Percentiles rank a stretch among this genome's conserved stretches.
Conservation (phyloP, 2,888 invertebrate genomes). For the Agonopterix arenella region DNA sequence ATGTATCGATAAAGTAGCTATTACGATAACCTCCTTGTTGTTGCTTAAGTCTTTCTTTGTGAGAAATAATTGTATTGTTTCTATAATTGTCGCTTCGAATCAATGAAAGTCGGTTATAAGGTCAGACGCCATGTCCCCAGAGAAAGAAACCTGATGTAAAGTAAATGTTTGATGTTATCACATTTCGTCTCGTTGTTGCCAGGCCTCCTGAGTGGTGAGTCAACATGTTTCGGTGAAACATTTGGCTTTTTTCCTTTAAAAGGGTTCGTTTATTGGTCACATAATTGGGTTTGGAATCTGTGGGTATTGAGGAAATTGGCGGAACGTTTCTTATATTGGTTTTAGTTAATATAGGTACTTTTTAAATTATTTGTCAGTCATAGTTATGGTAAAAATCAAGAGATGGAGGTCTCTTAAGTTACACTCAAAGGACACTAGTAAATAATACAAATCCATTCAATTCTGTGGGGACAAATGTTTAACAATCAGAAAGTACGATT, state of each 20-base stretch:
- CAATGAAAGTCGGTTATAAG: conserved; percentile 46
- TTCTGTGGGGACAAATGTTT: no score
- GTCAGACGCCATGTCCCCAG: conserved; percentile 26
- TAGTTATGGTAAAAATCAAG: no score
- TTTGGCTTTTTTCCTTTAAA: conserved; percentile 6
- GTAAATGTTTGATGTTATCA: conserved; percentile 29
- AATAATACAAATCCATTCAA: no score
- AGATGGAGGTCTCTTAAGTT: no score
- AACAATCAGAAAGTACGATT: no score
- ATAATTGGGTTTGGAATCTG: conserved; percentile 18
- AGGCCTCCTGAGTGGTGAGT: conserved; percentile 21
- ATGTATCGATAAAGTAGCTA: conserved; percentile 17
- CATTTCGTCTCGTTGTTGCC: conserved; percentile 20
- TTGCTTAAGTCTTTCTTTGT: conserved; percentile 13
- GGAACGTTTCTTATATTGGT: no score
- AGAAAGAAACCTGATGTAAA: conserved; percentile 25
- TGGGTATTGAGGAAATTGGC: no score
- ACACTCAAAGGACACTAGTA: no score
- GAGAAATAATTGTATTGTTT: conserved; percentile 31
- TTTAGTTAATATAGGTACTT: no score
- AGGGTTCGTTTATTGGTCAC: conserved; percentile 16
- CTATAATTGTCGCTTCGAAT: conserved; percentile 29
- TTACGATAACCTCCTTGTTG: conserved; percentile 9
- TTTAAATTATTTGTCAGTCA: no score
- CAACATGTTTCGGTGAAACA: conserved; percentile 20